Evolutionary conservation across 2,888 invertebrate genomes (phyloP).

Genomic region (Polyommatus icarus): DNA sequence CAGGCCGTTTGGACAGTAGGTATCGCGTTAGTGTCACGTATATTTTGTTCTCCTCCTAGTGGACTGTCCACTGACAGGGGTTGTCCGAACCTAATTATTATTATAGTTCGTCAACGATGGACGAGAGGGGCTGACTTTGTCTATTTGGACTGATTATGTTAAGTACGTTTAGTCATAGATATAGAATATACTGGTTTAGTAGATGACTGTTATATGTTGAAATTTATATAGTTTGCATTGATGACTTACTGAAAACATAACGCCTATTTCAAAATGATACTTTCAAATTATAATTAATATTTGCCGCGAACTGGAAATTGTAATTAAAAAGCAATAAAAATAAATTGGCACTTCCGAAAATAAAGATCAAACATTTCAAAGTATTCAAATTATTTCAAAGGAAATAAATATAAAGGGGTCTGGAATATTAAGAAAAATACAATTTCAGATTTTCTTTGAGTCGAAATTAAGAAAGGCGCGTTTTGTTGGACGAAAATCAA

Average conservation of each 20-base stretch:
- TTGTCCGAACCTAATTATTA: too few species aligned
- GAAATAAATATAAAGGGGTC: constrained; percentile 4
- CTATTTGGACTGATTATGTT: too few species aligned
- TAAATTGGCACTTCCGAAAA: not conserved
- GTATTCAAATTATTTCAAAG: constrained; percentile 15
- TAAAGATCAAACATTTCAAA: constrained; percentile 1
- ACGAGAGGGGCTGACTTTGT: too few species aligned
- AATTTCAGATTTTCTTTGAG: constrained; percentile 11
- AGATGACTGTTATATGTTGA: too few species aligned
- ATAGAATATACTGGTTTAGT: too few species aligned
- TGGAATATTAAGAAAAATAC: not conserved
- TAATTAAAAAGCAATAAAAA: constrained; percentile 17
- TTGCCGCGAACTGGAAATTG: not conserved
- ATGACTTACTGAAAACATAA: not conserved
- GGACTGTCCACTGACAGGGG: too few species aligned
- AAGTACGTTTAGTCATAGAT: too few species aligned
- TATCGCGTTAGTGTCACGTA: too few species aligned
- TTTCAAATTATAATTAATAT: not conserved
- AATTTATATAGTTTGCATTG: not conserved
- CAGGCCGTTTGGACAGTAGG: too few species aligned
- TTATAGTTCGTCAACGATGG: too few species aligned
- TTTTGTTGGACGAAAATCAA: constrained; percentile 26
- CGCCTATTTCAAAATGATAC: not conserved
- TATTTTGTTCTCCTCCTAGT: too few species aligned
- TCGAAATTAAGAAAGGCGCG: constrained; percentile 14